Conservation (phyloP, 1,140 invertebrate genomes). For the Rhagoletis zephyria region DNA sequence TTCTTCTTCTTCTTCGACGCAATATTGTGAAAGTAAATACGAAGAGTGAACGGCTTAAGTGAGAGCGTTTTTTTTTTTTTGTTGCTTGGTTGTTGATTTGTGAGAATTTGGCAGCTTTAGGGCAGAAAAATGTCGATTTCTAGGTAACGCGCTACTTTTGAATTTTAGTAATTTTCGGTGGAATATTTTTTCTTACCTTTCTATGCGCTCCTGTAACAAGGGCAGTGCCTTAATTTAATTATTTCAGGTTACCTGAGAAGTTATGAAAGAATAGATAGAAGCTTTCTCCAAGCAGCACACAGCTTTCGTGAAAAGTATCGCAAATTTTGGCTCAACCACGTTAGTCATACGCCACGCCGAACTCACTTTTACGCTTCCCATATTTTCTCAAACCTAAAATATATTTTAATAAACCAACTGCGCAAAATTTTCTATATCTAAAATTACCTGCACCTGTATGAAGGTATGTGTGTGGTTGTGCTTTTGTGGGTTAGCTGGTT, state of each 20-base stretch:
- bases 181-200: no score
- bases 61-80: no score
- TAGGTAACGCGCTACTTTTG: no score
- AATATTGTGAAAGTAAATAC: no score
- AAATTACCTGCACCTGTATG: background rate
- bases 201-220: background rate
- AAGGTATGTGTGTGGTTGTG: background rate
- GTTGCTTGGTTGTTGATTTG: no score
- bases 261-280: background rate
- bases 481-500: background rate
- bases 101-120: no score
- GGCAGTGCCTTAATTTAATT: background rate
- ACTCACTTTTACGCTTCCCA: background rate
- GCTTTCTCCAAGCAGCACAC: no score
- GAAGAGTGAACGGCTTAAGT: no score
- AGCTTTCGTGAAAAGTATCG: background rate
- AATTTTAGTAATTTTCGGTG: no score
- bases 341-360: background rate
- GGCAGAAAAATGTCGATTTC: no score
- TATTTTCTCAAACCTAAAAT: conserved; percentile 15
- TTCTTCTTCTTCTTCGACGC: background rate
- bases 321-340: background rate
- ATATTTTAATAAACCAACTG: conserved; percentile 30
- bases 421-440: background rate
- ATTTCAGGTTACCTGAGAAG: background rate